Conservation (phyloP, 1,140 invertebrate genomes). For the Phthorimaea operculella region DNA sequence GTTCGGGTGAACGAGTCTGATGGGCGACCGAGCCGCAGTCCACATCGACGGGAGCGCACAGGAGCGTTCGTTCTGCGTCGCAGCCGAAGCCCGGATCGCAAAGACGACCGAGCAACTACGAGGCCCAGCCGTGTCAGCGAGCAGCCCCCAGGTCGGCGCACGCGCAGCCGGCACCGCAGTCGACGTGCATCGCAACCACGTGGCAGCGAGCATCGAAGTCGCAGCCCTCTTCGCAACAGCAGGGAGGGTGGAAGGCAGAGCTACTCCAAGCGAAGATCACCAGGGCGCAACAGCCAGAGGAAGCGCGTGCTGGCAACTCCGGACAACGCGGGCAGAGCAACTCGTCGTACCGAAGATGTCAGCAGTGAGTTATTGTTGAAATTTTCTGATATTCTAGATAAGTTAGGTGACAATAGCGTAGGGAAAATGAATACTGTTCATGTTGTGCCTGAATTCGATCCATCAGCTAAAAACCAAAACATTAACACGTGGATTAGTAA, state of each 20-base stretch:
- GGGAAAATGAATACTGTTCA: not conserved
- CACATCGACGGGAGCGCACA: not conserved
- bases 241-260: not conserved
- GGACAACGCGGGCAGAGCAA: not conserved
- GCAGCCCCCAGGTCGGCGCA: not conserved
- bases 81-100: not conserved
- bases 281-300: not conserved
- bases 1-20: not conserved
- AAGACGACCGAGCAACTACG: not conserved
- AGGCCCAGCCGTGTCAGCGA: not conserved
- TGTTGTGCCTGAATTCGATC: slow-evolving; percentile 6
- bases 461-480: not conserved
- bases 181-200: not conserved
- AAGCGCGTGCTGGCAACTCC: not conserved
- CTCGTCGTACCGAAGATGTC: not conserved
- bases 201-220: not conserved
- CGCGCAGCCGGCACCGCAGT: not conserved
- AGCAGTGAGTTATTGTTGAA: not conserved
- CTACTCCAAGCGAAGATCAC: not conserved
- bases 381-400: not conserved
- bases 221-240: not conserved
- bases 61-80: not conserved
- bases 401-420: not conserved
- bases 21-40: not conserved
- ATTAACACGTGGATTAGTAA: slow-evolving; percentile 4